Evolutionary conservation across 1,140 invertebrate genomes (phyloP).

Genomic region (Orius insidiosus): DNA sequence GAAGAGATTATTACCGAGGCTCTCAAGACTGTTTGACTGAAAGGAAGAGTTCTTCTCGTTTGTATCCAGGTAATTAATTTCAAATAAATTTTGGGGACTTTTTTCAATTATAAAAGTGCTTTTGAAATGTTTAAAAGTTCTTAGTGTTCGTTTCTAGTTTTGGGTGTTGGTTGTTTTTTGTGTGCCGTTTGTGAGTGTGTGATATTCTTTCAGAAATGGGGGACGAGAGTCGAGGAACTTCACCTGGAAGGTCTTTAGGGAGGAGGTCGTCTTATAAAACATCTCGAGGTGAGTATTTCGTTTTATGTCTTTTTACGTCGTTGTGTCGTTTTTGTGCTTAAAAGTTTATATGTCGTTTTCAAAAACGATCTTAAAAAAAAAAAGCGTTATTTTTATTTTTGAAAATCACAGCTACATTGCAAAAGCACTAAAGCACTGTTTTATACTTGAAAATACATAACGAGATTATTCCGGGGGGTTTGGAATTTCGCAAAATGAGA

Average conservation of each 20-base stretch:
- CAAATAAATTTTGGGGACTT: no score
- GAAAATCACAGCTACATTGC: background rate
- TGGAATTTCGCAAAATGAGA: background rate
- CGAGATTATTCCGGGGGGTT: background rate
- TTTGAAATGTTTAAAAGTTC: constrained; percentile 12
- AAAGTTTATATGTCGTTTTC: background rate
- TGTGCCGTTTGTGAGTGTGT: constrained; percentile 8
- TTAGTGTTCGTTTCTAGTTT: constrained; percentile 19
- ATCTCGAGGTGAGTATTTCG: constrained; percentile 52
- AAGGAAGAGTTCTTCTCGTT: constrained; percentile 16
- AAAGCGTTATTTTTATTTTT: background rate
- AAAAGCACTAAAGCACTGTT: no score
- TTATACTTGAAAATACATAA: no score
- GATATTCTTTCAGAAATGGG: constrained; percentile 43
- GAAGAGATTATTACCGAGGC: constrained; percentile 70
- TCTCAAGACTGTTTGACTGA: constrained; percentile 64
- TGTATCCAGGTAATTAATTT: constrained; percentile 19
- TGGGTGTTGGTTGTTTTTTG: background rate
- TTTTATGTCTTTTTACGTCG: no score
- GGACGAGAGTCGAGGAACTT: constrained; percentile 56
- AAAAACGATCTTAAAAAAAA: background rate
- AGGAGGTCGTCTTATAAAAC: constrained; percentile 71
- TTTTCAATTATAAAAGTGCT: background rate
- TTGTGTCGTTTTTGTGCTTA: background rate
- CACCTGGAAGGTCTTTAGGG: constrained; percentile 48